Conservation (phyloP, 2,888 invertebrate species). For the Acholoe squamosa region DNA sequence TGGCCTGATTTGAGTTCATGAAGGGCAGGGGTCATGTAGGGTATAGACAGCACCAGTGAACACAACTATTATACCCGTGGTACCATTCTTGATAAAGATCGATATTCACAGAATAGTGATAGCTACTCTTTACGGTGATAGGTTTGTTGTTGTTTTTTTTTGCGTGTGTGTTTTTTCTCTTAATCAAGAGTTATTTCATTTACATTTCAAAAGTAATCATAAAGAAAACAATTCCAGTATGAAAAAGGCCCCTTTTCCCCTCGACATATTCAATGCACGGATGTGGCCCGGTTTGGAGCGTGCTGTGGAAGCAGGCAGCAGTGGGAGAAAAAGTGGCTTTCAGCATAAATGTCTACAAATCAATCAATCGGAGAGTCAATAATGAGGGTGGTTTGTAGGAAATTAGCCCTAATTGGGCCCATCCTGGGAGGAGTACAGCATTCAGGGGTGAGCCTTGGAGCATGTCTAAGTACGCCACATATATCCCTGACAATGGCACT, state of each 20-base stretch:
- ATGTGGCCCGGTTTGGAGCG: background rate
- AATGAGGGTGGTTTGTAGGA: background rate
- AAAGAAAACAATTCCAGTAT: background rate
- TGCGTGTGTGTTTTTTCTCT: background rate
- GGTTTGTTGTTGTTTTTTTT: too few species aligned
- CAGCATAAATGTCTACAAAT: background rate
- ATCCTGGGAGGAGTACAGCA: background rate
- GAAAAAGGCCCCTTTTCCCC: background rate
- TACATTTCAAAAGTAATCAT: background rate
- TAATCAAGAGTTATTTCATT: background rate
- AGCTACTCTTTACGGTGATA: background rate
- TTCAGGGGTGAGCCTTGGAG: background rate
- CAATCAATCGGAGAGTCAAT: slow-evolving; percentile 21
- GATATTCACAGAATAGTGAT: background rate
- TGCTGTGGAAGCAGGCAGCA: background rate
- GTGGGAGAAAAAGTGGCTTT: background rate
- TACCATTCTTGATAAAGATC: background rate
- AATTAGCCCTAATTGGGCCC: slow-evolving; percentile 22
- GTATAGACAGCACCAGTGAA: too few species aligned
- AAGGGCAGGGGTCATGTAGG: too few species aligned
- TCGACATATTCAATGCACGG: background rate
- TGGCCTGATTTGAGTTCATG: too few species aligned
- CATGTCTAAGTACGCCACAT: background rate
- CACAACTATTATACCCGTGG: background rate
- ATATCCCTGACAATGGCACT: background rate